Conservation (phyloP, 2,888 invertebrate genomes). For the Acanthosepion pharaonis region DNA sequence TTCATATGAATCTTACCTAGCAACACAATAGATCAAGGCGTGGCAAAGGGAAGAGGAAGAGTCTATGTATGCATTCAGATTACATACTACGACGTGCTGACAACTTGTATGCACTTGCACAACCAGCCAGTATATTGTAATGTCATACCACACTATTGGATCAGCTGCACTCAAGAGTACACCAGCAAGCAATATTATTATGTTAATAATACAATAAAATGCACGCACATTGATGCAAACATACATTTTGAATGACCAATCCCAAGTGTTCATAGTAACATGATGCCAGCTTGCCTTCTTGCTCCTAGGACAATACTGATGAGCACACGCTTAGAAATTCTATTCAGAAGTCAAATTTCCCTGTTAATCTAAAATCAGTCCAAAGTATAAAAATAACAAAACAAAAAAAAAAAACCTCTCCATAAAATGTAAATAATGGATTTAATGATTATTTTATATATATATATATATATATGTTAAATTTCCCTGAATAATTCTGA, state of each 20-base stretch:
- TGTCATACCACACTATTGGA: background rate
- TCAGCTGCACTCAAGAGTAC: background rate
- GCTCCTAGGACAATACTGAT: background rate
- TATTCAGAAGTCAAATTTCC: background rate
- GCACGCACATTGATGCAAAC: background rate
- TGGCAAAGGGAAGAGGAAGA: background rate
- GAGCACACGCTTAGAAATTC: background rate
- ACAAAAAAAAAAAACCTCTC: background rate
- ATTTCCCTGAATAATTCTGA: too few relatives aligned
- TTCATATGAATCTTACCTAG: background rate
- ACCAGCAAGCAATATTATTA: background rate
- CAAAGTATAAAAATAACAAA: background rate
- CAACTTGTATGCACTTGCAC: background rate
- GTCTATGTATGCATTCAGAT: background rate
- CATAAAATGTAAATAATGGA: background rate
- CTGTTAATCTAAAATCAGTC: background rate
- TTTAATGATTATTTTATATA: background rate
- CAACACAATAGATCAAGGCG: constrained; percentile 12
- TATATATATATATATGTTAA: too few relatives aligned
- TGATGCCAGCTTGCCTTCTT: background rate
- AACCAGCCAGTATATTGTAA: background rate
- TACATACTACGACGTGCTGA: background rate
- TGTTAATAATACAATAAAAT: background rate
- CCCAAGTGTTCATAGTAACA: background rate
- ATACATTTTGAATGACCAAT: background rate